Percentiles rank a stretch among this genome's conserved stretches.
phyloP scores from a whole-genome alignment of 2,888 invertebrate genomes.

The Hydriomena furcata region DNA sequence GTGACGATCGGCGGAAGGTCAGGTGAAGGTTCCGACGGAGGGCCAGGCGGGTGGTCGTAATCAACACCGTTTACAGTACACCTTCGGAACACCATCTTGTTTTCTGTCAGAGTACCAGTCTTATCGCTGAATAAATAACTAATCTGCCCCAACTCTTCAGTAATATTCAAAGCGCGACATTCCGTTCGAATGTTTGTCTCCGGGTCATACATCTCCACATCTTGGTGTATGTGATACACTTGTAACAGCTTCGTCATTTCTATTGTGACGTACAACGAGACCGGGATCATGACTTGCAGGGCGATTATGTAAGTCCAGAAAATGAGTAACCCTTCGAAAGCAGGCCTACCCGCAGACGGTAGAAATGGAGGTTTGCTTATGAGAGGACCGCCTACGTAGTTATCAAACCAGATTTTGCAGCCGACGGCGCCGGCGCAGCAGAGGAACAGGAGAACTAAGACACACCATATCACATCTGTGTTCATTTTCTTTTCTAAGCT shows the following conservation, averaged over 20 bases:
- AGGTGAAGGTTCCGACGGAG: constrained; percentile 85
- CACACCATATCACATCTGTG: constrained; percentile 98
- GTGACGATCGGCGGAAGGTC: constrained; percentile 77
- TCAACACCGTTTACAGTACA: constrained; percentile 95
- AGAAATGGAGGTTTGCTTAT: constrained; percentile 86
- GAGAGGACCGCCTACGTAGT: constrained; percentile 68
- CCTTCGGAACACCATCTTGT: constrained; percentile 97
- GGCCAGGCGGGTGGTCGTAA: constrained; percentile 91
- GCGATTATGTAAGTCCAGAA: constrained; percentile 99
- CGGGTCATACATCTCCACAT: constrained; percentile 93
- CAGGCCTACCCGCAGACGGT: constrained; percentile 83
- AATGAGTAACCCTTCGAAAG: constrained; percentile 91
- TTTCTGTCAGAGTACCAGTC: constrained; percentile 98
- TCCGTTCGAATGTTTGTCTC: constrained; percentile 89
- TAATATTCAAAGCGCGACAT: constrained; percentile 97
- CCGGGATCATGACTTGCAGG: constrained; percentile 98
- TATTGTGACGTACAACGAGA: constrained; percentile 97
- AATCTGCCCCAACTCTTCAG: constrained; percentile 97
- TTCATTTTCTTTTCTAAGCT: constrained; percentile 97
- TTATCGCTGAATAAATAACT: constrained; percentile 97
- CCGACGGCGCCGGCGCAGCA: constrained; percentile 96
- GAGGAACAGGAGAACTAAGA: constrained; percentile 93
- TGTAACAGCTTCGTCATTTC: constrained; percentile 98
- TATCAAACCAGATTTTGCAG: constrained; percentile 92
- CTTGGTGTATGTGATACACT: constrained; percentile 97